These are phyloP conservation scores for Encarsia formosa DNA, from an alignment of 2,888 invertebrate species.

Conservation along the genomic window DNA sequence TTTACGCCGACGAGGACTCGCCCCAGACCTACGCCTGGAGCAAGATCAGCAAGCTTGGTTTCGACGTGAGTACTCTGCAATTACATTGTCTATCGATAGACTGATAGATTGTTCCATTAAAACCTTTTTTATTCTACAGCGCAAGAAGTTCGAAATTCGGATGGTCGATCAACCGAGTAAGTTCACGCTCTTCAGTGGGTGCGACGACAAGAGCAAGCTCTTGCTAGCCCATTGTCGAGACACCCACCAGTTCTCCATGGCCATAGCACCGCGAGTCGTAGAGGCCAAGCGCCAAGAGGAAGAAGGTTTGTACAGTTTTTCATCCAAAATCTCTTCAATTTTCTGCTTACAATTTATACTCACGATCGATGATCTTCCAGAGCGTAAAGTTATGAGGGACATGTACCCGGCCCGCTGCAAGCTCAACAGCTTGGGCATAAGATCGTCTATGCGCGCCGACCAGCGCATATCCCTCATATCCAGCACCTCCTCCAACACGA, in stretches of 20 bases:
- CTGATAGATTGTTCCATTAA: background rate
- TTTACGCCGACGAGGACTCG: conserved; percentile 68
- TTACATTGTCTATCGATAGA: conserved; percentile 11
- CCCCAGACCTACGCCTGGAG: conserved; percentile 80
- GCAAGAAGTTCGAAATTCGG: conserved; percentile 95
- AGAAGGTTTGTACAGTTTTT: conserved; percentile 62
- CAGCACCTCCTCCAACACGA: conserved; percentile 93
- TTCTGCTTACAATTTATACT: background rate
- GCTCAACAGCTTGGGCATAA: conserved; percentile 57
- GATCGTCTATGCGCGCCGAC: conserved; percentile 67
- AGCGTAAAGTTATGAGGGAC: conserved; percentile 61
- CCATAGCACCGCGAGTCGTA: conserved; percentile 77
- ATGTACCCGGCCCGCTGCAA: conserved; percentile 63
- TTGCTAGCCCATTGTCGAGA: conserved; percentile 82
- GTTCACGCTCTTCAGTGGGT: conserved; percentile 84
- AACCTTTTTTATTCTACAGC: conserved; percentile 50
- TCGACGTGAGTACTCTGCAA: conserved; percentile 68
- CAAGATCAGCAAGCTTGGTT: conserved; percentile 90
- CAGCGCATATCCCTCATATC: conserved; percentile 88
- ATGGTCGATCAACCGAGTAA: conserved; percentile 76
- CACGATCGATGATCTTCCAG: too few relatives aligned
- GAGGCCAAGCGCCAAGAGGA: conserved; percentile 81
- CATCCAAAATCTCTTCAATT: background rate
- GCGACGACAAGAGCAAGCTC: conserved; percentile 91
- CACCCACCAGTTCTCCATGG: conserved; percentile 94